Base-by-base conservation (phyloP, 2,797 vertebrate genomes). In the Tympanoctomys barrerae region DNA sequence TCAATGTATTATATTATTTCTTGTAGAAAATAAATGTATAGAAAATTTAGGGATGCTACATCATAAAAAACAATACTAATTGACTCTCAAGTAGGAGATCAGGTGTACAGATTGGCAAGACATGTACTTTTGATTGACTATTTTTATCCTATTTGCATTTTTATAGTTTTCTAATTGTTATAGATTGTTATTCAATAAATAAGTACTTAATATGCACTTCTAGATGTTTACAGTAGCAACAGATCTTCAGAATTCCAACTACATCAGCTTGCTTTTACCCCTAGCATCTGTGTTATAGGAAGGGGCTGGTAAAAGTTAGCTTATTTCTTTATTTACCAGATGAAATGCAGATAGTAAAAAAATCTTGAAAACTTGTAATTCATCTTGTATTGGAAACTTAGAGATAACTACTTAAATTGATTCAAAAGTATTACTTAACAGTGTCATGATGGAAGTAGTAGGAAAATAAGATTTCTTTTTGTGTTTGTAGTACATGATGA, bases 371-470 rank as follows among this genome's bases (percentile, higher is more conserved):
- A 46, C 52, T 93, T 93, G 24, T 71, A 70, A 70, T 88, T 81
- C 52, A 26, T 62, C 61, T 46, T 78, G 2, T 87, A 79, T 57
- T 2, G 57, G 49, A 87, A 87, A 52, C 66, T 88, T 31, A 90
- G 54, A 93, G 91, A 92, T 73, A 75, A 90, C 57, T 87, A 68
- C 66, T 85, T 83, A 84, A 66, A 33, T 87, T 57, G 18, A 87
- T 94, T 87, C 31, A 89, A 70, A 81, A 66, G 1, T 54, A 85
- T 19, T 31, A 49, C 33, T 77, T 1, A 70, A 54, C 70, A 61
- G 59, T 82, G 70, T 91, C 73, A 59, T 10, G 3, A 79, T 82
- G 16, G 46, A 87, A 26, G 26, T 91, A 57, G 77, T 78, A 89
- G 61, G 81, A 94, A 86, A 75, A 46, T 52, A 33, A 61, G 19